Base-by-base conservation (phyloP, 2,888 invertebrate species). In the Hypselothyrea guttata region DNA sequence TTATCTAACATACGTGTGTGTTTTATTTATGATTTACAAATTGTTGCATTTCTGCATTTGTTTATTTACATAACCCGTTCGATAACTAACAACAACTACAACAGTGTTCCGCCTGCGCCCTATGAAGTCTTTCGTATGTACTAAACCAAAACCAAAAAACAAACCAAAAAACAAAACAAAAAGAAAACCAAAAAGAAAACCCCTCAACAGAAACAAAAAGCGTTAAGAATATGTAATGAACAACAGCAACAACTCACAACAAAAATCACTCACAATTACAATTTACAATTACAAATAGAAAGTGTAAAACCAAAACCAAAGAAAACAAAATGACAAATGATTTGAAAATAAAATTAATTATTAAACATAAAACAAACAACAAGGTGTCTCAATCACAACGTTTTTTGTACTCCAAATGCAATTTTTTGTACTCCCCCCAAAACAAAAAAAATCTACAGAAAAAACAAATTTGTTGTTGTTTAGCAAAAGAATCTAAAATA, bases 101-200 rank as follows among this genome's bases (percentile, higher is more conserved):
- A 81, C 87, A 90, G 90, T 87, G 88, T 86, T 82, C 88, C 86
- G 85, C 86, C 88, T 88, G 88, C 90, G 88, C 88, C 89, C 86
- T 90, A 89, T 88, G 90, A 90, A 89, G 89, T 89, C 86, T 90
- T 90, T 89, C 90, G 90, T 87, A 89, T 89, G 88, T 88, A 89
- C 87, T 89, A 88, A 27, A 35, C 16, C 79, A 83, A 81, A 61
- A 58, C 63, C 65, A 67, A 64, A 28, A 40, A 47, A 64, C 30
- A 53, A 49, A 59, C 31, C 37, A 51, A 51, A 60, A 45, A 54
- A 38, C 35, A 62, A 71, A 67, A 46, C 12, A 55, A 51, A 69
- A 12, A 35, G 13, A 46, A 52, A 52, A 49, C 27, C 53, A 53
- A 70, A 68, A 65, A 56, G 67, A 71, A 59, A 53, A 64, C 52